Evolutionary conservation across 53 echinoderm and acorn worm genomes (phyloP), one percentile per base, ranked within the genome.

Genomic region (Echinometra lucunter): DNA sequence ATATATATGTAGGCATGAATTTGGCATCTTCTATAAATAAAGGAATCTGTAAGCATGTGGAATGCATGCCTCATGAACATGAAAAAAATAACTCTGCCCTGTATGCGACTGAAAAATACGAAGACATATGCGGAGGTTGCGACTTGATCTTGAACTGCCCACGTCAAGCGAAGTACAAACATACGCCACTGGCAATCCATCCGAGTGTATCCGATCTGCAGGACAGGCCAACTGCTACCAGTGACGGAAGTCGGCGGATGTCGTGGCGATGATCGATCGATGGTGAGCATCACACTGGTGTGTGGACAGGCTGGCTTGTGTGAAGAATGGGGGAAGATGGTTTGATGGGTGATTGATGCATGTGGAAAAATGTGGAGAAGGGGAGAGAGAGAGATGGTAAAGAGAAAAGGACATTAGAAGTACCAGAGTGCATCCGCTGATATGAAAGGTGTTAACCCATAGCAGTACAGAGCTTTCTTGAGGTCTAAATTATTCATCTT

Each of bases 231-330:
- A 38, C 44, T 49, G 49, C 85, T 49, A 11, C 13, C 49, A 28
- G 85, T 53, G 85, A 49, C 85, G 85, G 85, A 85, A 85, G 85
- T 27, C 47, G 49, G 49, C 11, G 49, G 85, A 85, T 47, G 85
- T 85, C 49, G 49, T 28, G 85, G 6, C 3, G 85, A 85, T 85
- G 85, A 85, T 85, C 85, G 85, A 85, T 85, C 85, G 85, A 28
- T 85, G 85, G 85, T 85, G n/a, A n/a, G 28, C 85, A 85, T 85
- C 85, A 85, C 85, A 85, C 85, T 16, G 49, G 45, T 85, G 85
- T 85, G 85, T 85, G 85, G 85, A 85, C n/a, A 85, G n/a, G 49
- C 38, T 5, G 85, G n/a, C 49, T 30, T 6, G 12, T 47, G 45
- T 10, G 47, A 12, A 49, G 49, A 28, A 30, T 8, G n/a, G 30